A percentile compares a stretch with the other conserved stretches of the same genome.
Conservation (phyloP, 35 echinoderm and acorn worm species). For the Heliocidaris tuberculata region DNA sequence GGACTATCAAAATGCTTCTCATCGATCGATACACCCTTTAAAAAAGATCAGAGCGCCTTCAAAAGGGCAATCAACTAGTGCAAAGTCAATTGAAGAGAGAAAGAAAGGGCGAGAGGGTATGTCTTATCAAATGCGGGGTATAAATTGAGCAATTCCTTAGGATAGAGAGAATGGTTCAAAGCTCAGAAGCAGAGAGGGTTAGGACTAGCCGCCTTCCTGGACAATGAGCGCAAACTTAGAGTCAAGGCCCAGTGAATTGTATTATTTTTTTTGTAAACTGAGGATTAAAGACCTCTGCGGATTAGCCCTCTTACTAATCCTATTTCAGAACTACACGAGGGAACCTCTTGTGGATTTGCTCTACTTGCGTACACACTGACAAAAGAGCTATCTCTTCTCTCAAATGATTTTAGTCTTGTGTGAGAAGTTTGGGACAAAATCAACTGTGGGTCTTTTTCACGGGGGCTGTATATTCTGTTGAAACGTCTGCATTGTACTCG, state of each 20-base stretch:
- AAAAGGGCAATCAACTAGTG: conserved; percentile 1
- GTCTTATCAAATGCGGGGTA: neutral
- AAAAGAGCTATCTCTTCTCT: neutral
- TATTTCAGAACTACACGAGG: neutral
- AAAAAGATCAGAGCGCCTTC: neutral
- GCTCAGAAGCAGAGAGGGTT: neutral
- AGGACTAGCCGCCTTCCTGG: neutral
- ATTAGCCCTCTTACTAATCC: neutral
- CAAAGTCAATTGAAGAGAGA: neutral
- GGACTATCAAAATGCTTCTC: neutral
- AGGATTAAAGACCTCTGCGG: neutral
- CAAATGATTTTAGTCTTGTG: neutral
- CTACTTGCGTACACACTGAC: neutral
- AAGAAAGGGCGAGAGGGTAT: neutral
- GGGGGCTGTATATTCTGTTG: neutral
- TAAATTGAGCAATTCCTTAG: conserved; percentile 1
- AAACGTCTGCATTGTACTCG: neutral
- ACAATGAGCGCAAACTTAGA: neutral
- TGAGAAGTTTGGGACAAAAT: neutral
- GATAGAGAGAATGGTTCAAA: neutral
- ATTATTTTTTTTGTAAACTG: conserved; percentile 17
- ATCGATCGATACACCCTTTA: neutral
- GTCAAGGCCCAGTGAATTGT: conserved; percentile 29
- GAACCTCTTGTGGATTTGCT: neutral
- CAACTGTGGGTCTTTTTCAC: neutral